Evolutionary conservation across 2,797 vertebrate species (phyloP), one percentile per base, ranked within the genome.

Genomic region (Catostomus latipinnis): DNA sequence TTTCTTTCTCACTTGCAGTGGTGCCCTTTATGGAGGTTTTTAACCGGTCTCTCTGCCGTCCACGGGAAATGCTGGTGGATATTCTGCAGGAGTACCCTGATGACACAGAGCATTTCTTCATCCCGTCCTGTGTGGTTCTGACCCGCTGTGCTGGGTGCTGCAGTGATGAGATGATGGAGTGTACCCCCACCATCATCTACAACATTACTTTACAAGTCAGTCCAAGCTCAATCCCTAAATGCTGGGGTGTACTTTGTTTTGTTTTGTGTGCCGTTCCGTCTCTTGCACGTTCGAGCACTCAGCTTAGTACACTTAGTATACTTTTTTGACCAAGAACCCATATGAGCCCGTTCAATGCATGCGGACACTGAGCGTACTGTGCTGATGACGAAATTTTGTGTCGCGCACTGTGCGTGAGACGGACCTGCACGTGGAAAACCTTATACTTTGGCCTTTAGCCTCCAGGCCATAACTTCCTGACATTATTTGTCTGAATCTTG

Each of bases 71-170:
- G 79, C 93, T 99, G 92, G 96, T 99, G 90, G 97, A 99, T 87
- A 97, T 99, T 89, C 94, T 97, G 88, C 96, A 97, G 90, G 98
- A 99, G 89, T 98, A 99, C 76, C 97, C 98, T 0, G 96, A 98
- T 10, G 97, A 99, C 86, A 96, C 97, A 76, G 97, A 98, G 85
- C 95, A 96, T 89, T 96, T 98, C 91, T 99, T 97, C 92, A 97
- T 97, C 90, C 98, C 98, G 0, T 97, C 97, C 89, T 99, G 98
- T 11, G 97, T 99, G 86, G 95, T 96, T 84, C 90, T 99, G 83
- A 95, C 93, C 87, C 95, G 97, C 85, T 99, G 98, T 14, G 97
- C 94, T 0, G 98, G 98, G 82, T 99, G 97, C 93, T 99, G 98
- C 90, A 95, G 91, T 0, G 97, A 99, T 0, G 98, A 99, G 89